phyloP scores from a whole-genome alignment of 2,888 invertebrate genomes.

The Eristalis pertinax region DNA sequence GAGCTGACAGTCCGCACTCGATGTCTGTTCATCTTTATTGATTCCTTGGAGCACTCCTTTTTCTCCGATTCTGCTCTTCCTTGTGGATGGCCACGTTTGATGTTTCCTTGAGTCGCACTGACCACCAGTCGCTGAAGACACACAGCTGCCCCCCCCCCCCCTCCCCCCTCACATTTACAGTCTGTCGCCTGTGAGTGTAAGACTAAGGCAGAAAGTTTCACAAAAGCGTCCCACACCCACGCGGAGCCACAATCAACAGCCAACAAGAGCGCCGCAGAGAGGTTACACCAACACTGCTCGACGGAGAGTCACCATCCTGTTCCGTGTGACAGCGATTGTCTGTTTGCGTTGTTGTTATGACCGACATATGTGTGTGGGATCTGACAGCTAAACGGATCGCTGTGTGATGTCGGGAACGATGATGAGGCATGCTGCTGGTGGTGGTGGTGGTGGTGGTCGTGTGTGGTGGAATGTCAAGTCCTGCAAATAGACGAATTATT shows the following conservation, averaged over 20 bases:
- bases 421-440: neutral
- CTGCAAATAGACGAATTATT: conserved; percentile 59
- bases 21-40: conserved; percentile 50
- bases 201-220: conserved; percentile 39
- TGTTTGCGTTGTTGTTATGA: conserved; percentile 71
- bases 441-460: neutral
- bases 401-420: conserved; percentile 52
- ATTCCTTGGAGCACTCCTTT: neutral
- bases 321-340: conserved; percentile 67
- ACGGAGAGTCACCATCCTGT: conserved; percentile 66
- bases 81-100: conserved; percentile 43
- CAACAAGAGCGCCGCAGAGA: conserved; percentile 49
- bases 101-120: conserved; percentile 49
- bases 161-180: conserved; percentile 55
- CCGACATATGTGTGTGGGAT: conserved; percentile 70
- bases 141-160: neutral
- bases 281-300: conserved; percentile 53
- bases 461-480: conserved; percentile 3
- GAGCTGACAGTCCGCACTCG: conserved; percentile 51
- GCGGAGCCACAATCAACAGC: conserved; percentile 14
- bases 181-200: conserved; percentile 48
- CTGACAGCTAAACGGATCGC: conserved; percentile 70
- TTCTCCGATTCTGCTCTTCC: neutral
- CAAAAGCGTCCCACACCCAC: conserved; percentile 29
- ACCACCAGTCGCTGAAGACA: conserved; percentile 22